These are phyloP conservation scores for Archocentrus centrarchus DNA, from an alignment of 2,113 vertebrate genomes.

Conservation along the genomic window DNA sequence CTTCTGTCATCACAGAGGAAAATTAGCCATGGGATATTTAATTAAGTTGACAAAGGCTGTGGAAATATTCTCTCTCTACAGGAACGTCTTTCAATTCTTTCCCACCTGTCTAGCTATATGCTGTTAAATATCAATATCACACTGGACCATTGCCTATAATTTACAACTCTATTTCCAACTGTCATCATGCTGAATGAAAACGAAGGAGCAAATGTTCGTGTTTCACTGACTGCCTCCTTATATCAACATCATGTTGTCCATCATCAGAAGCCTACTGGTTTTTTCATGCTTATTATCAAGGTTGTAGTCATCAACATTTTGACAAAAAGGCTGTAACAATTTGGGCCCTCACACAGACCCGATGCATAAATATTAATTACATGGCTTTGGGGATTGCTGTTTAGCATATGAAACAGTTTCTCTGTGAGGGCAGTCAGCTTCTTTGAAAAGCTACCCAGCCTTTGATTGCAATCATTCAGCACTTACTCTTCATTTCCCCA, in stretches of 20 bases:
- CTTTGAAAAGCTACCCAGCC: conserved; percentile 15
- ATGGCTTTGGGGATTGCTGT: conserved; percentile 6
- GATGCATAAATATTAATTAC: conserved; percentile 24
- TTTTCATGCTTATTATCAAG: conserved; percentile 29
- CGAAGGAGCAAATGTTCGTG: background rate
- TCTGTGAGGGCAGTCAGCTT: conserved; percentile 12
- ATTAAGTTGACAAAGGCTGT: conserved; percentile 21
- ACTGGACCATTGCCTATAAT: conserved; percentile 9
- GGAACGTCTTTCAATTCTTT: background rate
- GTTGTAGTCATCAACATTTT: conserved; percentile 17
- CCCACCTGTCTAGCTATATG: background rate
- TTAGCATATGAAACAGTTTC: conserved; percentile 54
- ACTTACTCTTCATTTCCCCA: conserved; percentile 46
- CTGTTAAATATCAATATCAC: background rate
- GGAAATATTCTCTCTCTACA: conserved; percentile 28
- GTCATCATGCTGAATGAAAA: background rate
- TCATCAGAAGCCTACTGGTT: background rate
- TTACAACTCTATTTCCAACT: conserved; percentile 32
- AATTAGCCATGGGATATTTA: conserved; percentile 39
- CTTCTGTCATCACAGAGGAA: conserved; percentile 19
- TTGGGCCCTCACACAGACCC: conserved; percentile 9
- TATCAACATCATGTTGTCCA: conserved; percentile 19
- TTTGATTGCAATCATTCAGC: conserved; percentile 60
- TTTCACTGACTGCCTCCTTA: conserved; percentile 6
- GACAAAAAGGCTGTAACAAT: conserved; percentile 22